Conservation (phyloP, 2,113 vertebrate genomes). For the Ammospiza caudacuta region DNA sequence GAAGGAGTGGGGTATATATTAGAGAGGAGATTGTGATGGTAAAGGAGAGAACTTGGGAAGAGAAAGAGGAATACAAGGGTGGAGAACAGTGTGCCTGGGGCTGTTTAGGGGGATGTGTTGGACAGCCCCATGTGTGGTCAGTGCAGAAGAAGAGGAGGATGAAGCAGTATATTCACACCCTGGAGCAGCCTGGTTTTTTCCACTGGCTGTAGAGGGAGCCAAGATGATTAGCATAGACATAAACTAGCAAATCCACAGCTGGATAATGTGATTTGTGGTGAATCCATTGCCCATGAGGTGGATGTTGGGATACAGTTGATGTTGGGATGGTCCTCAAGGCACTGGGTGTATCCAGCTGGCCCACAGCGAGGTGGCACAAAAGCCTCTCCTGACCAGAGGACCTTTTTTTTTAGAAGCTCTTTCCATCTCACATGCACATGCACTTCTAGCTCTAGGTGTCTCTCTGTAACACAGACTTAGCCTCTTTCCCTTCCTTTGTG, state of each 20-base stretch:
- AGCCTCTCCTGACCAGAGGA: background rate
- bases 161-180: background rate
- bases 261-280: background rate
- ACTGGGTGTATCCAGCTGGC: background rate
- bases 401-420: background rate
- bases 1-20: background rate
- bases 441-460: background rate
- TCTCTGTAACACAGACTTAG: background rate
- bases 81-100: background rate
- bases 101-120: background rate
- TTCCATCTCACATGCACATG: rapidly evolving
- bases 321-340: background rate
- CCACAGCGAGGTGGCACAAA: background rate
- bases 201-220: background rate
- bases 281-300: background rate
- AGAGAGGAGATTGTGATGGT: background rate
- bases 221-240: background rate
- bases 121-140: background rate
- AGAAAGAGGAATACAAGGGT: background rate
- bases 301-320: background rate
- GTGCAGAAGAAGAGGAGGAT: background rate
- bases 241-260: background rate
- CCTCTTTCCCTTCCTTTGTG: background rate
- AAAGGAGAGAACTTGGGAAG: background rate
- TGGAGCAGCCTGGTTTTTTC: background rate